Evolutionary conservation across 2,888 invertebrate species (phyloP), one percentile per base, ranked within the genome.

Genomic region (Shargacucullia verbasci): DNA sequence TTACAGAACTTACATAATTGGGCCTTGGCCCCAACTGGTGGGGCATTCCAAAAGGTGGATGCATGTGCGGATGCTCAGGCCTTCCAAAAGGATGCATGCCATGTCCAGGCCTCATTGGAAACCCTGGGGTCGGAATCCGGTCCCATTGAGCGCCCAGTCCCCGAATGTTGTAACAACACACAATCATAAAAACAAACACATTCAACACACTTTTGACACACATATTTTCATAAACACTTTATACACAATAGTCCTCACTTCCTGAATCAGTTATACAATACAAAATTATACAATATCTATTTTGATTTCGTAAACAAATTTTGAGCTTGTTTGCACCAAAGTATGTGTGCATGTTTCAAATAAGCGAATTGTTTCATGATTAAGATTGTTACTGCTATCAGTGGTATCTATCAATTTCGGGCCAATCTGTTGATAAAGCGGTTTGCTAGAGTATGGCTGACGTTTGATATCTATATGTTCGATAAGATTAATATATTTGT

Each of bases 361-460:
- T 62, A 56, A 44, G 33, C 40, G 72, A 76, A 81, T 81, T 78
- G 79, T 79, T 80, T 78, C 49, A 37, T 73, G 78, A 82, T 85
- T 82, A 78, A 73, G 76, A 73, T 80, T 29, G 57, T 53, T 63
- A 33, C 50, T 63, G 70, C 76, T 86, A 86, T n/a, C n/a, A n/a
- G n/a, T n/a, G n/a, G n/a, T n/a, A n/a, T n/a, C n/a, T n/a, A n/a
- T 83, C 79, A 82, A 77, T 80, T 81, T 81, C 59, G 59, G 65
- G 64, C 41, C 73, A 80, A 84, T 82, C 80, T 79, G 50, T 49
- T 44, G 83, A 86, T 87, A 84, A 82, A 73, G 52, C 59, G 33
- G 54, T 45, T 72, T 77, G 65, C 20, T 81, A 69, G 45, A 70
- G 59, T 62, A 55, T 45, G 52, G 66, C 68, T 82, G 81, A 81